Evolutionary conservation across 2,888 invertebrate genomes (phyloP).

Genomic region (Uropetala carovei): DNA sequence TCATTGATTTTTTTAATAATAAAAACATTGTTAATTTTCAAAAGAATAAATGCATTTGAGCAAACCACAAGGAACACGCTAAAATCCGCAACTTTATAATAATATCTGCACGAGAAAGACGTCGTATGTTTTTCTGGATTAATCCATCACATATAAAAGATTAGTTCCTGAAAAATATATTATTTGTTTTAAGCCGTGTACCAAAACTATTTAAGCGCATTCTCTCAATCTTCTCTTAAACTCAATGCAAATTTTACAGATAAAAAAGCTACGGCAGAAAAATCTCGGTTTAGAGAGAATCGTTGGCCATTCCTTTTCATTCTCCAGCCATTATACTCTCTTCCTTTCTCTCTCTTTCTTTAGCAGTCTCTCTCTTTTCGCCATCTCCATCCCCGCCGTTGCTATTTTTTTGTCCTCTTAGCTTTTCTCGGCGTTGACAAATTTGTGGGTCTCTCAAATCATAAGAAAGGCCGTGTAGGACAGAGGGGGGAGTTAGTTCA

Average conservation of each 20-base stretch:
- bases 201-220: no score
- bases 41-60: no score
- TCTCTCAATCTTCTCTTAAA: neutral
- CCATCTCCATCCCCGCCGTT: conserved; percentile 2
- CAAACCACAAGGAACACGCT: no score
- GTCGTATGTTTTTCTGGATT: no score
- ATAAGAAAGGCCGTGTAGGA: conserved; percentile 32
- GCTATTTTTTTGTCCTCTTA: conserved; percentile 36
- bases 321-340: neutral
- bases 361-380: conserved; percentile 1
- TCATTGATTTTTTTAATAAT: no score
- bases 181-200: no score
- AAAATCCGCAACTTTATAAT: no score
- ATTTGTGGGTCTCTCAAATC: conserved; percentile 28
- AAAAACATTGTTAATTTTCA: no score
- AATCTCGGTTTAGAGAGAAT: neutral
- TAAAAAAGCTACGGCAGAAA: neutral
- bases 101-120: no score
- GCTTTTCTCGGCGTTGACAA: conserved; percentile 24
- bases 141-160: no score
- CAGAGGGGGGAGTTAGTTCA: neutral
- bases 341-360: neutral
- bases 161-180: no score
- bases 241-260: neutral
- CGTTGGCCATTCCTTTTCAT: neutral